These are phyloP conservation scores for Fundulus diaphanus DNA, from an alignment of 2,797 vertebrate species.

Conservation along the genomic window DNA sequence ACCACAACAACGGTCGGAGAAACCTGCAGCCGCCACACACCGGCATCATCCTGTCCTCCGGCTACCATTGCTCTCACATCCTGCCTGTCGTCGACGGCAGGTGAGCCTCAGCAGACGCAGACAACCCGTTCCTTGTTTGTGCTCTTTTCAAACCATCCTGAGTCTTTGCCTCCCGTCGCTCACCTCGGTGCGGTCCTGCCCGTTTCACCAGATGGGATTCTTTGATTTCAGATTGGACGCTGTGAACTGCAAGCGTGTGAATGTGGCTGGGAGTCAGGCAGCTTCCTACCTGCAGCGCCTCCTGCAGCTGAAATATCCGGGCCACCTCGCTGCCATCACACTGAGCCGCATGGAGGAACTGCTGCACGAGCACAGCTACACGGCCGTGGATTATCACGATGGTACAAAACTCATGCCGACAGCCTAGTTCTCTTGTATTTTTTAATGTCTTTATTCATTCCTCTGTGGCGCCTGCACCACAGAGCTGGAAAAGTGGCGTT, in stretches of 20 bases:
- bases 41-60: slow-evolving; percentile 91
- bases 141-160: not conserved
- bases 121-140: not conserved
- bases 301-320: slow-evolving; percentile 95
- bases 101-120: slow-evolving; percentile 72
- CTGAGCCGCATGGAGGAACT: slow-evolving; percentile 98
- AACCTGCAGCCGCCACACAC: slow-evolving; percentile 70
- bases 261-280: slow-evolving; percentile 93
- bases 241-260: slow-evolving; percentile 92
- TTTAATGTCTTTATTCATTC: not conserved
- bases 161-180: not conserved
- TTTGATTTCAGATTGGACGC: slow-evolving; percentile 86
- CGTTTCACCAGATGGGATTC: not conserved
- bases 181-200: not conserved
- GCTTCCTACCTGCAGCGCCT: slow-evolving; percentile 93
- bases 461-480: not conserved
- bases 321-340: slow-evolving; percentile 90
- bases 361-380: slow-evolving; percentile 92
- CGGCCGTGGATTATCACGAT: slow-evolving; percentile 89
- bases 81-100: slow-evolving; percentile 93
- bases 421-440: not conserved
- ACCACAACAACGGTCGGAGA: slow-evolving; percentile 79
- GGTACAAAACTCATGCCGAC: slow-evolving; percentile 63
- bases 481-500: slow-evolving; percentile 95
- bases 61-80: slow-evolving; percentile 94